Evolutionary conservation across 1,140 invertebrate species (phyloP).

Genomic region (Drosophila oshimai): DNA sequence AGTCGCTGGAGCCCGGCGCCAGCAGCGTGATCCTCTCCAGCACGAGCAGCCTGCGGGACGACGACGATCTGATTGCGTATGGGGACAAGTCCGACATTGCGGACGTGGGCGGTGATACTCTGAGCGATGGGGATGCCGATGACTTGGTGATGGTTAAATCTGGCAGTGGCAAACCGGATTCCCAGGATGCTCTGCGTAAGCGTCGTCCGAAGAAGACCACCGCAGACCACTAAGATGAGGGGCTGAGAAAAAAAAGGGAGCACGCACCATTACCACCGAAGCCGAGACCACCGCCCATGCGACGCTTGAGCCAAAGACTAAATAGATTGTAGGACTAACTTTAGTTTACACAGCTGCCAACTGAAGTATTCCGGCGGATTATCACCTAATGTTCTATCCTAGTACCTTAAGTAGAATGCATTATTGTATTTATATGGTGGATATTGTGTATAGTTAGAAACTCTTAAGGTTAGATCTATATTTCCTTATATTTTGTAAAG

Average conservation of each 20-base stretch:
- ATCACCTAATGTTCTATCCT: too few species aligned
- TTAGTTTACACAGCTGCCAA: constrained; percentile 27
- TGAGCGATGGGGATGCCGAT: constrained; percentile 25
- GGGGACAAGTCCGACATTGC: constrained; percentile 68
- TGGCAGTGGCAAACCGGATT: background rate
- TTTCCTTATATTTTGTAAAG: too few species aligned
- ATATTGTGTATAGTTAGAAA: background rate
- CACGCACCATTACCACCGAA: constrained; percentile 1
- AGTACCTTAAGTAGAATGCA: too few species aligned
- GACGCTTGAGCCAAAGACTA: constrained; percentile 60
- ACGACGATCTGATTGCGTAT: constrained; percentile 62
- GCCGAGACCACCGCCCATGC: constrained; percentile 19
- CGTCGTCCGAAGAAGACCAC: constrained; percentile 41
- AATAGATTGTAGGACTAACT: constrained; percentile 39
- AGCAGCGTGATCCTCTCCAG: constrained; percentile 60
- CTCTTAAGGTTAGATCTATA: too few species aligned
- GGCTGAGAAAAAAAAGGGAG: background rate
- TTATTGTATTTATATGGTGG: background rate
- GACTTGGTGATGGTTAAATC: constrained; percentile 46
- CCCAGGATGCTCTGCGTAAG: constrained; percentile 42
- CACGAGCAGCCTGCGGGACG: constrained; percentile 68
- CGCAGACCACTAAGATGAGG: constrained; percentile 9
- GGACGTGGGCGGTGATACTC: constrained; percentile 27
- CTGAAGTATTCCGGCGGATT: constrained; percentile 40
- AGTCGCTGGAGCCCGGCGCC: constrained; percentile 58